Evolutionary conservation across 2,113 vertebrate genomes (phyloP).

Genomic region (Colaptes auratus): DNA sequence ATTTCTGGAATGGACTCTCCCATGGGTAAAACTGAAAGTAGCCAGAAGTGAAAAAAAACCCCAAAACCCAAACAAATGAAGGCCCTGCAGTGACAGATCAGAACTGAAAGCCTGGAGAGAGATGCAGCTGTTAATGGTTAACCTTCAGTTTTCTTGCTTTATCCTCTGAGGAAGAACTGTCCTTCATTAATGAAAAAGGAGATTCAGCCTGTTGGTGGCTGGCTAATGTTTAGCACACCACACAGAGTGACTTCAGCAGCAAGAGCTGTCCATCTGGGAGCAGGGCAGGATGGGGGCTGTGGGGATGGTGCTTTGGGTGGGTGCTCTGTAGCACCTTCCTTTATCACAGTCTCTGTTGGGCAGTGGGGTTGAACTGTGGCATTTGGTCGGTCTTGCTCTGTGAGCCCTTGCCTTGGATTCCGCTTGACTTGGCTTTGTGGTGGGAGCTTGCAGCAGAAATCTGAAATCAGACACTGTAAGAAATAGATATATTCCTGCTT

Average conservation of each 20-base stretch:
- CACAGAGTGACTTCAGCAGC: background rate
- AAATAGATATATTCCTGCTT: background rate
- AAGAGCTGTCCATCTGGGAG: background rate
- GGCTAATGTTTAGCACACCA: rapidly evolving
- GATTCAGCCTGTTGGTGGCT: background rate
- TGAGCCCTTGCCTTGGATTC: background rate
- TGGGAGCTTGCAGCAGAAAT: background rate
- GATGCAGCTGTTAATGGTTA: background rate
- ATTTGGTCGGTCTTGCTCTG: background rate
- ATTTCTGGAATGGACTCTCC: background rate
- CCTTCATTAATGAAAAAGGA: background rate
- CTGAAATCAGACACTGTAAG: background rate
- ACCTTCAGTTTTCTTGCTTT: background rate
- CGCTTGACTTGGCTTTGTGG: background rate
- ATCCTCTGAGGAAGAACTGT: background rate
- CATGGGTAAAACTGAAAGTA: background rate
- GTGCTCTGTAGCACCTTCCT: background rate
- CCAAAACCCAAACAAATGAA: background rate
- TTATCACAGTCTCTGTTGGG: rapidly evolving
- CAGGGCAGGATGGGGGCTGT: background rate
- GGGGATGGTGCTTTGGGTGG: background rate
- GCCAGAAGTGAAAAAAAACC: background rate
- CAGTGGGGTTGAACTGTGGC: background rate
- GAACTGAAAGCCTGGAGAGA: background rate
- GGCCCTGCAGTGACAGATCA: background rate